Conservation (phyloP, 2,113 vertebrate genomes). For the Crotophaga sulcirostris region DNA sequence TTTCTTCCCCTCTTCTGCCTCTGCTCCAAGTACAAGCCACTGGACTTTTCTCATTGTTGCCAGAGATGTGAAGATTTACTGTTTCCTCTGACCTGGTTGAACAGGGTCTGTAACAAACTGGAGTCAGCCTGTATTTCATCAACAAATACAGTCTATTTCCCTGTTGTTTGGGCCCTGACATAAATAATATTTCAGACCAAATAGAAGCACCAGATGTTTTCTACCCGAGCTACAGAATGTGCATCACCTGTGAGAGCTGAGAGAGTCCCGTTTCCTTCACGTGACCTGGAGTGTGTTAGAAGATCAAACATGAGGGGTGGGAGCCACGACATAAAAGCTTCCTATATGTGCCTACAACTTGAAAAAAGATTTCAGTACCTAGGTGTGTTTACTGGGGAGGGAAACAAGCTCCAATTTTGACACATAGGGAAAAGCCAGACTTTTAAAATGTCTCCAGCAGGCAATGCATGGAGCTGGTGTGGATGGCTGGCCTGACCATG, state of each 20-base stretch:
- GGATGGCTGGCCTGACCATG: neutral
- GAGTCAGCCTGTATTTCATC: neutral
- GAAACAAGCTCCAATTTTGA: neutral
- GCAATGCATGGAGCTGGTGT: neutral
- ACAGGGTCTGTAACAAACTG: neutral
- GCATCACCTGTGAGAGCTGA: neutral
- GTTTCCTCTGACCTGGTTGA: neutral
- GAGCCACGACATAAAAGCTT: neutral
- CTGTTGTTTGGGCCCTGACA: neutral
- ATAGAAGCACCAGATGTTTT: conserved; percentile 32
- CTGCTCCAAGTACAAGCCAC: neutral
- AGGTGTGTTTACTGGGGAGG: neutral
- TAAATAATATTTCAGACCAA: neutral
- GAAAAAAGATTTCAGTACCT: neutral
- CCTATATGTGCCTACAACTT: neutral
- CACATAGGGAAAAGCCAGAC: neutral
- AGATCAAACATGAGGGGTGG: neutral
- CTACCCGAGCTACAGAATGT: neutral
- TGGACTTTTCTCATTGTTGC: neutral
- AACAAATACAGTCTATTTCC: neutral
- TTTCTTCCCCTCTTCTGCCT: neutral
- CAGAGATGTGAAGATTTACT: neutral
- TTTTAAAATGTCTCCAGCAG: neutral
- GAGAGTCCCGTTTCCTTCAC: neutral
- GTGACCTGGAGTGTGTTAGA: neutral